phyloP scores from a whole-genome alignment of 2,113 vertebrate species.

The Pelecanoides urinatrix region DNA sequence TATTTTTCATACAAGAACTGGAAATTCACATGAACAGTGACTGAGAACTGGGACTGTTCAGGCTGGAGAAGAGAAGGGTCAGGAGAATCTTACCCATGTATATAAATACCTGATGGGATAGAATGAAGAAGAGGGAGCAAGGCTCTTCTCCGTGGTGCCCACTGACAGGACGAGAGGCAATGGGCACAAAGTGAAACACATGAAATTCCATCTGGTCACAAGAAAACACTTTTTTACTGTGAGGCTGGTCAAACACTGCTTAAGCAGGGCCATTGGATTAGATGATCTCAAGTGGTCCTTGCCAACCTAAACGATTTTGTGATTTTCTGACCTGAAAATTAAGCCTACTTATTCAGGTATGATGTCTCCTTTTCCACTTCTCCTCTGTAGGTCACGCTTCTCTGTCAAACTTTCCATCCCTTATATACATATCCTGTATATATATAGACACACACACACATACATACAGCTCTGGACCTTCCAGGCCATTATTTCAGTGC shows the following conservation, averaged over 20 bases:
- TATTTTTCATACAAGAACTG: background rate
- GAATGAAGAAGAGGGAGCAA: background rate
- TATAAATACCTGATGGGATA: background rate
- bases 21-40: background rate
- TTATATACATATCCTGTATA: background rate
- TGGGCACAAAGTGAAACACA: background rate
- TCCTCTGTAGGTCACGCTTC: background rate
- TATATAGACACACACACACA: rapidly evolving
- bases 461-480: background rate
- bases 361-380: background rate
- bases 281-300: background rate
- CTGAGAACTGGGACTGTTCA: background rate
- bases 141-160: background rate
- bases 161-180: background rate
- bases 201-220: background rate
- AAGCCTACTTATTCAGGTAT: background rate
- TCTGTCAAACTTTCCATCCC: background rate
- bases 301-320: background rate
- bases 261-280: background rate
- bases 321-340: background rate
- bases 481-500: background rate
- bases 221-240: background rate
- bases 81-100: background rate
- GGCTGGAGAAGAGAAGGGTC: background rate
- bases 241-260: background rate